These are phyloP conservation scores for Mesoclemmys tuberculata DNA, from an alignment of 2,113 vertebrate genomes.

Conservation along the genomic window DNA sequence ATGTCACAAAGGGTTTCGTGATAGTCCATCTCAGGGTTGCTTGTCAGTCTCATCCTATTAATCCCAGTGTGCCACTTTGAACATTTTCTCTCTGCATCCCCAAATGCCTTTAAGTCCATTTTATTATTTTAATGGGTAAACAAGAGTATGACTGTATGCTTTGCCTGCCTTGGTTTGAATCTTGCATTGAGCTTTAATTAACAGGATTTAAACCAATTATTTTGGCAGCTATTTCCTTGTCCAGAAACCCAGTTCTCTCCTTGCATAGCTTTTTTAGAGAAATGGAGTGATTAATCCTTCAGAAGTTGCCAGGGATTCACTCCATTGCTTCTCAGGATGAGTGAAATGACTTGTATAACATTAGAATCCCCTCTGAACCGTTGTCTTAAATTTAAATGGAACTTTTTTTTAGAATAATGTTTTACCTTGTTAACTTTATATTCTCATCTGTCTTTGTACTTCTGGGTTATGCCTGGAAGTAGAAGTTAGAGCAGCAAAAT, in stretches of 20 bases:
- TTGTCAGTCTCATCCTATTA: not conserved
- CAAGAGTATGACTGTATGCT: not conserved
- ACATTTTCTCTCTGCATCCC: not conserved
- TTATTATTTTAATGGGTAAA: not conserved
- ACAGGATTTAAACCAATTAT: conserved; percentile 55
- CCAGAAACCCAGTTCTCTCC: conserved; percentile 55
- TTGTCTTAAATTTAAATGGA: not conserved
- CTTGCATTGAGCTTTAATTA: conserved; percentile 53
- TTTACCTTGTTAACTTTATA: not conserved
- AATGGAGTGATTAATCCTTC: conserved; percentile 49
- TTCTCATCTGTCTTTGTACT: not conserved
- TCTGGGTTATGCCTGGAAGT: not conserved
- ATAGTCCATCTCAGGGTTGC: not conserved
- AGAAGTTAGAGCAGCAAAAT: not conserved
- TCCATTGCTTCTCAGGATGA: not conserved
- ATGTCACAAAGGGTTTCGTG: not conserved
- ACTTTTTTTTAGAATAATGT: not conserved
- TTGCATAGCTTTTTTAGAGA: conserved; percentile 46
- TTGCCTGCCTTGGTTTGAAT: not conserved
- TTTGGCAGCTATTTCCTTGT: conserved; percentile 43
- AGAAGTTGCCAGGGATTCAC: not conserved
- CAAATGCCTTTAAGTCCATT: not conserved
- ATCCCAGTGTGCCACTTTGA: not conserved
- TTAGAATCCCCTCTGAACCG: not conserved
- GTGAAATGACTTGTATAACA: not conserved